Evolutionary conservation across 2,797 vertebrate genomes (phyloP).

Genomic region (Pangasius djambal): DNA sequence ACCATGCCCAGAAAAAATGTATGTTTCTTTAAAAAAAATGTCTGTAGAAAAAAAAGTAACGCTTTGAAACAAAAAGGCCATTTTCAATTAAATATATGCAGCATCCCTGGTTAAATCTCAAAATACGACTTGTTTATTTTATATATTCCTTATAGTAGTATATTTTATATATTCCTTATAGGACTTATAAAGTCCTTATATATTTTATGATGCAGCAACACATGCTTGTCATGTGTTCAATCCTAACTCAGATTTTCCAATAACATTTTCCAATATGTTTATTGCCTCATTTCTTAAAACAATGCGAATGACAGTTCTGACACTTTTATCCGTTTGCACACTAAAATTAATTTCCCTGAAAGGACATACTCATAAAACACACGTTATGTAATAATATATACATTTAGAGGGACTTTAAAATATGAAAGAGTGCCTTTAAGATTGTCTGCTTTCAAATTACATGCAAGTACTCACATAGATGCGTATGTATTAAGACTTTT

Average conservation of each 20-base stretch:
- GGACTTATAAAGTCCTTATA: background rate
- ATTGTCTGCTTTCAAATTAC: background rate
- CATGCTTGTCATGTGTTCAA: background rate
- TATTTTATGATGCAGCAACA: background rate
- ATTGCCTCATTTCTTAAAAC: background rate
- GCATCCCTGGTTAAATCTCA: background rate
- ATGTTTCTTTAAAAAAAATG: background rate
- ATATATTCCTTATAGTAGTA: background rate
- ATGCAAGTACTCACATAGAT: background rate
- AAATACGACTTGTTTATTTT: background rate
- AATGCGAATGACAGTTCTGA: background rate
- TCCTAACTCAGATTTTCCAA: background rate
- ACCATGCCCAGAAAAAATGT: background rate
- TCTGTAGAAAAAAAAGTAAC: too few relatives aligned
- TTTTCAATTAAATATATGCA: too few relatives aligned
- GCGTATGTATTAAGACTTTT: constrained; percentile 10
- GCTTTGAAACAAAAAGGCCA: too few relatives aligned
- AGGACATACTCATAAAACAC: background rate
- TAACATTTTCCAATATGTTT: background rate
- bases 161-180: background rate
- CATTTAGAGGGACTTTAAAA: background rate
- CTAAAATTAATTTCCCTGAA: background rate
- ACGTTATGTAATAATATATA: background rate
- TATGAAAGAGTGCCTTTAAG: background rate
- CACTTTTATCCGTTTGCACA: background rate